Base-by-base conservation (phyloP, 2,113 vertebrate genomes). In the Psettodes erumei region DNA sequence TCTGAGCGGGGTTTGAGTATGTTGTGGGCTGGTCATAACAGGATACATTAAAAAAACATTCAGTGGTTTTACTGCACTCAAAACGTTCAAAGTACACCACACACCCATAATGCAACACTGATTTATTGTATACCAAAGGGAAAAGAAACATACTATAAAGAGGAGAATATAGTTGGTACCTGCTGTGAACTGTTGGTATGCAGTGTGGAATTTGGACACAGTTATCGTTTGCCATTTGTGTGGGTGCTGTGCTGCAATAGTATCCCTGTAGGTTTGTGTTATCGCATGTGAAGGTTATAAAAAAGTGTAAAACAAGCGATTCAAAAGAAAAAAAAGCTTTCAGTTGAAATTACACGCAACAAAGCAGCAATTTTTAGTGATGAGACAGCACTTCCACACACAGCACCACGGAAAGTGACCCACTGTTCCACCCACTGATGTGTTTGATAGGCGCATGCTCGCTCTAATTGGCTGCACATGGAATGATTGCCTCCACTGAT, bases 401-500 rank as follows among this genome's bases (percentile, higher is more conserved):
- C 15, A 15, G 50, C 81, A 35, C 54, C 77, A 80, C 72, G 82
- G 37, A 43, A 11, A 69, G 38, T 45, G 75, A 65, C 32, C 62
- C 76, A 65, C 65, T 25, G 10, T 63, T 35, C 47, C 71, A 55
- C 71, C 43, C 76, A 75, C 75, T 48, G 58, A 48, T 35, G 70
- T 66, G 79, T 77, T n/a, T 81, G 61, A 65, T 77, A 65, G 33
- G 51, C 40, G 73, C 79, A 75, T 85, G 89, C 82, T 90, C 45
- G 72, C 90, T 90, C 77, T 92, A 81, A 90, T 92, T 92, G 89
- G 90, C 92, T 93, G 91, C 89, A 91, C 82, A 60, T 87, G 85
- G 89, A 91, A 81, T 90, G 90, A 82, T 85, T 64, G 83, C 86
- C 88, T 77, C 90, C 92, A 92, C 92, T 90, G 89, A 94, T 91